Conservation (phyloP, 2,797 vertebrate genomes). For the Typhlichthys eigenmanni region DNA sequence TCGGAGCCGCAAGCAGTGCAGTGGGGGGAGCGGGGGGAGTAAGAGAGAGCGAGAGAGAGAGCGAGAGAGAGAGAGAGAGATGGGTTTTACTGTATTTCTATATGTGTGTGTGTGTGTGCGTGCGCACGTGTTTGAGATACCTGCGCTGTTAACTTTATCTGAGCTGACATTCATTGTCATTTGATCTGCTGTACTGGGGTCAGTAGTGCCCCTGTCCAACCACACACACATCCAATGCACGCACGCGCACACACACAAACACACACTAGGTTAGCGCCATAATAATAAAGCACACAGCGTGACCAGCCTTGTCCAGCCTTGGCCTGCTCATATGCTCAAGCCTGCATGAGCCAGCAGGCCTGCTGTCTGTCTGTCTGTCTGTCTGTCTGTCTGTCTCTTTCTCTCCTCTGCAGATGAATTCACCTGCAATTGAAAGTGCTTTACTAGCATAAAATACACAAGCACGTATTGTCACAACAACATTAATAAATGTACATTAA, state of each 20-base stretch:
- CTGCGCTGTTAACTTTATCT: not conserved
- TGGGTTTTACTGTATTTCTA: not conserved
- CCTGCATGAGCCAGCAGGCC: too few species aligned
- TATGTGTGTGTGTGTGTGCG: not conserved
- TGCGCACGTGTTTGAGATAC: not conserved
- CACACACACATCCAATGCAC: constrained; percentile 37
- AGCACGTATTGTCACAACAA: too few species aligned
- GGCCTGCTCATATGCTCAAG: too few species aligned
- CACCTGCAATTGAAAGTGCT: not conserved
- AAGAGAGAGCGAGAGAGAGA: constrained; percentile 5
- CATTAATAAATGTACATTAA: not conserved
- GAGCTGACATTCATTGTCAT: constrained; percentile 2
- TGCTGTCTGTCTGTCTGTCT: not conserved
- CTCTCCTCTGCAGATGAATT: not conserved
- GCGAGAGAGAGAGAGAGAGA: constrained; percentile 2
- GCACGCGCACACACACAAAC: not conserved
- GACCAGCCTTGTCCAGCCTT: too few species aligned
- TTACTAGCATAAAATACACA: not conserved
- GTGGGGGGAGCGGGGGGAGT: constrained; percentile 45
- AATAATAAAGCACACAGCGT: too few species aligned
- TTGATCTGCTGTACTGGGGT: not conserved
- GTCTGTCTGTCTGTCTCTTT: not conserved
- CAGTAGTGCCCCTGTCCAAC: not conserved
- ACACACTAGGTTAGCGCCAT: not conserved
- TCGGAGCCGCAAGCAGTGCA: not conserved